These are phyloP conservation scores for Apotomis capreana DNA, from an alignment of 2,888 invertebrate genomes.

Conservation along the genomic window DNA sequence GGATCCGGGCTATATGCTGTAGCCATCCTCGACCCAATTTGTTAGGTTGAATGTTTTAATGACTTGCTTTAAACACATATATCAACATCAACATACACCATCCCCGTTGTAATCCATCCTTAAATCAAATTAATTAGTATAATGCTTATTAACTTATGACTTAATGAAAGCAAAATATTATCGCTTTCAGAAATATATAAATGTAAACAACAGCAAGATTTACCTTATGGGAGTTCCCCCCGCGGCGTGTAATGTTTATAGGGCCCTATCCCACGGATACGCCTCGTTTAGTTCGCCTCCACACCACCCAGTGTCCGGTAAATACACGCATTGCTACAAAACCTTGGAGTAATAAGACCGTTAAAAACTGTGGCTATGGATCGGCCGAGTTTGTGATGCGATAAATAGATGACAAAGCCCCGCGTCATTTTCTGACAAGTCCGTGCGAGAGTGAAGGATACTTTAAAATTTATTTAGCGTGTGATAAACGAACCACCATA, in stretches of 20 bases:
- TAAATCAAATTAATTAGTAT: conserved; percentile 4
- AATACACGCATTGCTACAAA: conserved; percentile 7
- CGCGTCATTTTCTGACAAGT: no score
- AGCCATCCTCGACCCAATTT: conserved; percentile 34
- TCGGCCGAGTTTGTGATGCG: no score
- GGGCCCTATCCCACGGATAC: conserved; percentile 20
- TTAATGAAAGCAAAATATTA: not conserved
- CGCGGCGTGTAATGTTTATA: conserved; percentile 11
- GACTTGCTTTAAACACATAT: conserved; percentile 14
- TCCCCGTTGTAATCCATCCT: conserved; percentile 1
- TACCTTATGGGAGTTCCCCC: conserved; percentile 7
- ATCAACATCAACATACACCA: not conserved
- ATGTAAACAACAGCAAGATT: conserved; percentile 14
- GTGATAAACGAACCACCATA: no score
- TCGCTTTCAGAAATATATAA: not conserved
- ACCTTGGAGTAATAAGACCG: not conserved
- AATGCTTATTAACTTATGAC: not conserved
- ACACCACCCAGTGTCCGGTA: not conserved
- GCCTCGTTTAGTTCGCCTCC: conserved; percentile 25
- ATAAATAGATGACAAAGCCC: no score
- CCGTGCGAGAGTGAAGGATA: no score
- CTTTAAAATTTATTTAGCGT: no score
- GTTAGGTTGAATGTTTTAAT: conserved; percentile 23
- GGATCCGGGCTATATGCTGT: not conserved
- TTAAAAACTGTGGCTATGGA: not conserved